Conservation (phyloP, 2,113 vertebrate genomes). For the Oncorhynchus nerka region DNA sequence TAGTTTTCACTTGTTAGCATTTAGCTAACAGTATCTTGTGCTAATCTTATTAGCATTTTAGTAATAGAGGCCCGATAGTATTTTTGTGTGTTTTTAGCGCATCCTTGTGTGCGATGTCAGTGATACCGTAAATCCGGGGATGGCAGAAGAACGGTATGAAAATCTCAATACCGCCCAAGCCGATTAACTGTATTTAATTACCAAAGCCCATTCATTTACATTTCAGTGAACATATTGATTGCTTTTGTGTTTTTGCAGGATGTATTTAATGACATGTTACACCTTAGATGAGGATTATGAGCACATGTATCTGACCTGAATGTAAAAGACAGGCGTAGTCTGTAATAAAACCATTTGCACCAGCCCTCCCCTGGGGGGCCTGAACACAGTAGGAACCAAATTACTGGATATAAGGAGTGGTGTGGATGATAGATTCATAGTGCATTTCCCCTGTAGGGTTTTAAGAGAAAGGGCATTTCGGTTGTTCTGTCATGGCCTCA, state of each 20-base stretch:
- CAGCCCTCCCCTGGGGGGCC: background rate
- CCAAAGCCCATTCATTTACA: background rate
- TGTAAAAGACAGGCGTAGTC: conserved; percentile 19
- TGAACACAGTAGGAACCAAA: background rate
- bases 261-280: background rate
- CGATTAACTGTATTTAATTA: too few species aligned
- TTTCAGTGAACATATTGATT: background rate
- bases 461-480: conserved; percentile 22
- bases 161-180: too few species aligned
- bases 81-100: too few species aligned
- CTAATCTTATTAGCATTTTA: too few species aligned
- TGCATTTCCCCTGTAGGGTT: conserved; percentile 35
- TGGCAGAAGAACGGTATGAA: too few species aligned
- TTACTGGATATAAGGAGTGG: conserved; percentile 29
- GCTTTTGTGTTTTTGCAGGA: background rate
- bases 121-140: too few species aligned
- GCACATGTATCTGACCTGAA: background rate
- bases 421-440: conserved; percentile 20
- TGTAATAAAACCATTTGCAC: conserved; percentile 35
- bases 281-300: background rate
- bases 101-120: too few species aligned
- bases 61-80: too few species aligned
- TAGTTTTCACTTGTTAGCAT: too few species aligned
- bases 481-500: conserved; percentile 12
- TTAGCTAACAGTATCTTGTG: too few species aligned